These are phyloP conservation scores for Diachrysia chrysitis DNA, from an alignment of 2,888 invertebrate genomes.

Conservation along the genomic window DNA sequence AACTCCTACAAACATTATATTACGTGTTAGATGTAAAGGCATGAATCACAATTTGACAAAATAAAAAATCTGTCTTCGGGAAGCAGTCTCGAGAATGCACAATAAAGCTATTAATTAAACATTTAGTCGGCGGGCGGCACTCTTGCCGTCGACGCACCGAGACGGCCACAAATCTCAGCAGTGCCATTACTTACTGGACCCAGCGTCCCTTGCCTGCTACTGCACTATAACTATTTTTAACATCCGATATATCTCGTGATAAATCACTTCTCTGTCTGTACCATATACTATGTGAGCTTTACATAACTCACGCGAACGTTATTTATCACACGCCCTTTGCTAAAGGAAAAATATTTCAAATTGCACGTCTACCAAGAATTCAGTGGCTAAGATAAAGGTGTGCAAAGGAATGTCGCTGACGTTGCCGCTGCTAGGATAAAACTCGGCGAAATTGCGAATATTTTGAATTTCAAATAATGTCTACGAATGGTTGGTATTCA, in stretches of 20 bases:
- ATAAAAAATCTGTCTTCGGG: constrained; percentile 3
- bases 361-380: constrained; percentile 54
- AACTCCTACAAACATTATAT: not conserved
- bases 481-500: constrained; percentile 57
- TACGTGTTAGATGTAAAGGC: not conserved
- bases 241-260: constrained; percentile 42
- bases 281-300: constrained; percentile 39
- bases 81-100: constrained; percentile 16
- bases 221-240: constrained; percentile 47
- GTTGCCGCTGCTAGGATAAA: constrained; percentile 52
- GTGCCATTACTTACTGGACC: constrained; percentile 28
- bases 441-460: constrained; percentile 63
- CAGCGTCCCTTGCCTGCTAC: constrained; percentile 22
- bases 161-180: constrained; percentile 36
- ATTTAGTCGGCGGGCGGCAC: constrained; percentile 16
- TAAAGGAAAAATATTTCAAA: constrained; percentile 59
- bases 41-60: constrained; percentile 8
- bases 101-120: constrained; percentile 27
- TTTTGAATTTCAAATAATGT: constrained; percentile 62
- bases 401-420: constrained; percentile 55
- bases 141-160: not conserved
- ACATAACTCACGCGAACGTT: constrained; percentile 41
- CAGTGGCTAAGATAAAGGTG: constrained; percentile 62
- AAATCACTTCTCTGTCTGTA: constrained; percentile 41
- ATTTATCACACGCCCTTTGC: constrained; percentile 49